These are phyloP conservation scores for Halcyon smyrnensis DNA, from an alignment of 2,797 vertebrate genomes.

Conservation along the genomic window DNA sequence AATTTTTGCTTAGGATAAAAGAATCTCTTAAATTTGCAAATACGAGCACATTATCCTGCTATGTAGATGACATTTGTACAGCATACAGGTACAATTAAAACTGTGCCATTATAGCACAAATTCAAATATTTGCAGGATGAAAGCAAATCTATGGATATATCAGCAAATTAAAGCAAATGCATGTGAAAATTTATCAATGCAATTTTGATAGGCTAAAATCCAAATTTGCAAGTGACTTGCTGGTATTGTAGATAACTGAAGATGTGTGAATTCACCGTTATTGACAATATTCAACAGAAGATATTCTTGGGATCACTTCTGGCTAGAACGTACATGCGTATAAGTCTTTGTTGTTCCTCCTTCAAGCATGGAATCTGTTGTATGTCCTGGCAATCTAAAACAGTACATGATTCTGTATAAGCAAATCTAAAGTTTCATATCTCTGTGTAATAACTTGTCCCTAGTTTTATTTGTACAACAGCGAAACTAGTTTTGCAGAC, in stretches of 20 bases:
- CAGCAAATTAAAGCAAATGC: not conserved
- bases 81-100: not conserved
- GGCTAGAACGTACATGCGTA: not conserved
- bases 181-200: not conserved
- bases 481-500: not conserved
- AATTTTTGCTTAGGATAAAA: not conserved
- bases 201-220: not conserved
- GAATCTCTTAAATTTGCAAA: not conserved
- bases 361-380: not conserved
- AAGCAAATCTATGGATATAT: not conserved
- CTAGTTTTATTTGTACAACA: not conserved
- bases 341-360: not conserved
- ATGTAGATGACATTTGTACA: not conserved
- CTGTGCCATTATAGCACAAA: not conserved
- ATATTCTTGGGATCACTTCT: not conserved
- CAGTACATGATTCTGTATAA: not conserved
- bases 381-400: not conserved
- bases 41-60: not conserved
- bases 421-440: not conserved
- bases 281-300: not conserved
- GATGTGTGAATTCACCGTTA: not conserved
- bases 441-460: fast-evolving
- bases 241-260: not conserved
- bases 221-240: not conserved
- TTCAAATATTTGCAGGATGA: not conserved